These are phyloP conservation scores for Xenentodon cancila DNA, from an alignment of 2,797 vertebrate genomes.

Conservation along the genomic window DNA sequence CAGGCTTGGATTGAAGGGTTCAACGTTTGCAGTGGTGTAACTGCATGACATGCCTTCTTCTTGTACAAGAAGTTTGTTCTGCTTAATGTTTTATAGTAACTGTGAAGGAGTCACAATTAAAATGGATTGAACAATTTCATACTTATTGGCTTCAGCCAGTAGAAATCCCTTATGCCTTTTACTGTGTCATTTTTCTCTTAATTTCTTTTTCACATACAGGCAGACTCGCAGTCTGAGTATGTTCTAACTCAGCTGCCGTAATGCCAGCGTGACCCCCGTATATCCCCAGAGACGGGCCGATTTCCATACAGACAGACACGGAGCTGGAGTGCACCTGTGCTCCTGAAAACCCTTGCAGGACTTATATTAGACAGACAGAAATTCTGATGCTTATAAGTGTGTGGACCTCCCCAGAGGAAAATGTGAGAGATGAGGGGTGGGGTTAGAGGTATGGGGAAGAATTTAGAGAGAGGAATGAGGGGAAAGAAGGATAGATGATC, in stretches of 20 bases:
- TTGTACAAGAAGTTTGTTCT: not conserved
- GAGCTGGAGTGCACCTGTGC: constrained; percentile 63
- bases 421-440: not conserved
- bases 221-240: constrained; percentile 29
- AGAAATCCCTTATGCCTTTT: not conserved
- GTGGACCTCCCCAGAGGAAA: constrained; percentile 36
- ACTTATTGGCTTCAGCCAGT: constrained; percentile 1
- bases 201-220: constrained; percentile 2
- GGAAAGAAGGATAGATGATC: constrained; percentile 47
- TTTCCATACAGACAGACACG: constrained; percentile 71
- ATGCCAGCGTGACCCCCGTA: constrained; percentile 40
- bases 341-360: constrained; percentile 43
- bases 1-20: not conserved
- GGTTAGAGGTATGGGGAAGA: constrained; percentile 11
- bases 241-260: constrained; percentile 27
- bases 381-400: constrained; percentile 60
- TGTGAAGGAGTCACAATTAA: not conserved
- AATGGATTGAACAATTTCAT: constrained; percentile 9
- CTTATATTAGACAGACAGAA: constrained; percentile 45
- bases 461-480: constrained; percentile 16
- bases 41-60: not conserved
- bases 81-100: not conserved
- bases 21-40: constrained; percentile 17
- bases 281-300: constrained; percentile 40
- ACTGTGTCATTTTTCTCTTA: not conserved